A percentile compares a stretch with the other conserved stretches of the same genome.
phyloP scores from a whole-genome alignment of 2,113 vertebrate genomes.

The Nothocercus nigrocapillus region DNA sequence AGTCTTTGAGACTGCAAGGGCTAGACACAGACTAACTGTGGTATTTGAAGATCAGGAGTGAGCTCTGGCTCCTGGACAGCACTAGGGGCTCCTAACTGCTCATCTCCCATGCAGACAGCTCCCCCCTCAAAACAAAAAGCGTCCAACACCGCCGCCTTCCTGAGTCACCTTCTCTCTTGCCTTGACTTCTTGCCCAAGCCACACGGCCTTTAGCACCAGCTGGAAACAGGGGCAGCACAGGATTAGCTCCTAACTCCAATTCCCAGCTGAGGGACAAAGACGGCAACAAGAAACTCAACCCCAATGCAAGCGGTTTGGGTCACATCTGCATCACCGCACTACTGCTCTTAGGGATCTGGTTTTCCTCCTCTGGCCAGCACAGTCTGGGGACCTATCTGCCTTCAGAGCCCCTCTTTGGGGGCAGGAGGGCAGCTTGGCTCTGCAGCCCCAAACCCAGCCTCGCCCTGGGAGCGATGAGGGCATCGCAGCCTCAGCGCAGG shows the following conservation, averaged over 20 bases:
- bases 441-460: background rate
- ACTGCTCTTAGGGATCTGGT: background rate
- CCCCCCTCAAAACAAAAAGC: background rate
- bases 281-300: background rate
- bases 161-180: background rate
- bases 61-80: background rate
- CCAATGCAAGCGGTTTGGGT: background rate
- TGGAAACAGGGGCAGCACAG: background rate
- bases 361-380: background rate
- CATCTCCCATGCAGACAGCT: background rate
- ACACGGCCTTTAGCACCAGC: background rate
- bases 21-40: rapidly evolving
- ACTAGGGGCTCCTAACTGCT: background rate
- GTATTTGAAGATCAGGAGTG: background rate
- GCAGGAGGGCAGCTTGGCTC: background rate
- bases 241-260: background rate
- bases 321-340: too few species aligned
- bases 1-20: background rate
- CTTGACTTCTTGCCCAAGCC: background rate
- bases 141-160: background rate
- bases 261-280: background rate
- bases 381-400: background rate
- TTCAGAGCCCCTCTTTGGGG: background rate
- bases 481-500: background rate
- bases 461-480: background rate